Percentiles rank a stretch among this genome's conserved stretches.
These are phyloP conservation scores for Agraylea sexmaculata DNA, from an alignment of 1,140 invertebrate species.

Conservation along the genomic window DNA sequence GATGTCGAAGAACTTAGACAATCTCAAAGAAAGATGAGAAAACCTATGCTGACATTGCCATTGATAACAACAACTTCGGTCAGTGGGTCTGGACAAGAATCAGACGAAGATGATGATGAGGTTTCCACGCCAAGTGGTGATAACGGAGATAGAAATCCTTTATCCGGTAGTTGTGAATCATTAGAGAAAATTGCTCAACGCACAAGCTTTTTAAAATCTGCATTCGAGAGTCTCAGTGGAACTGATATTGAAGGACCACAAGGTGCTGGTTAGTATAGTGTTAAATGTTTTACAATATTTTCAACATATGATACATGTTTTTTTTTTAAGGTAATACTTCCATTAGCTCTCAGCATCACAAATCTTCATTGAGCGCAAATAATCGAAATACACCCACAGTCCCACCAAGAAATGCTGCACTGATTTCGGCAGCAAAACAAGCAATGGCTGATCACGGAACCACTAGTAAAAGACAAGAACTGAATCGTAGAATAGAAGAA, in stretches of 20 bases:
- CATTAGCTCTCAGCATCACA: constrained; percentile 20
- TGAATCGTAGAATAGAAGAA: constrained; percentile 75
- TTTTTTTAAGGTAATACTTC: constrained; percentile 15
- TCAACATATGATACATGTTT: constrained; percentile 4
- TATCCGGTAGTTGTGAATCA: constrained; percentile 62
- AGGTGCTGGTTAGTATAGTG: neutral
- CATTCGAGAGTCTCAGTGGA: constrained; percentile 63
- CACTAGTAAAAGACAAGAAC: constrained; percentile 65
- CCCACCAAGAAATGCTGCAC: constrained; percentile 34
- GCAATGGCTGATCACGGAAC: constrained; percentile 49
- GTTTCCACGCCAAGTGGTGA: constrained; percentile 64
- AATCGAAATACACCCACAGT: constrained; percentile 26
- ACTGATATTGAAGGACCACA: constrained; percentile 36
- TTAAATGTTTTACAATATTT: neutral
- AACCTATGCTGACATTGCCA: constrained; percentile 20
- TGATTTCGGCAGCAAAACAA: constrained; percentile 44
- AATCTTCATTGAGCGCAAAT: constrained; percentile 5
- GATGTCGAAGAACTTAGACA: constrained; percentile 71
- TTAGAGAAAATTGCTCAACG: constrained; percentile 55
- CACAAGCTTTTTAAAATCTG: constrained; percentile 65
- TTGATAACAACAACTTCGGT: constrained; percentile 27
- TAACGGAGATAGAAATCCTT: constrained; percentile 53
- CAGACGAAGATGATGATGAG: constrained; percentile 66
- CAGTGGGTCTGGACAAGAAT: constrained; percentile 59
- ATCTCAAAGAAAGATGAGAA: constrained; percentile 57